Base-by-base conservation (phyloP, 2,888 invertebrate genomes). In the Andrena bicolor region DNA sequence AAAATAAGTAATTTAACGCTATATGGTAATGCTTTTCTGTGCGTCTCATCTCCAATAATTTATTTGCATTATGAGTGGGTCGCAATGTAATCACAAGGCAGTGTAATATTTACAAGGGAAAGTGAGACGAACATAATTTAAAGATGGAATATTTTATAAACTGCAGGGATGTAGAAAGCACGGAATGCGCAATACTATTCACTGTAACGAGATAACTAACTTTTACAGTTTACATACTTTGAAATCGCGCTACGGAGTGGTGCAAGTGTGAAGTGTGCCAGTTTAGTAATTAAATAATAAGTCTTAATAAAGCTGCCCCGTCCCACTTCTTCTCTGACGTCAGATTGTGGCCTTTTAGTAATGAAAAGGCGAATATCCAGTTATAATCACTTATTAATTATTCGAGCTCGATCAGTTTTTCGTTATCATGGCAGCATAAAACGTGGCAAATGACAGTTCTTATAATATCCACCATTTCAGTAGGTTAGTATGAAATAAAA, bases 231-330 rank as follows among this genome's bases (percentile, higher is more conserved):
- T 5, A 26, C 2, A 0, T 3, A 3, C 16, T 32, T 0, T 3
- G n/a, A 28, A 23, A 1, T 51, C 3, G 23, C 20, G 5, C 10
- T 20, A 41, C 41, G 4, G 1, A 23, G 10, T 20, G 0, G 48
- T 48, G 13, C 3, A 41, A 35, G 35, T 58, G 48, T 13, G 26
- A 23, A 79, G 49, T 68, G 23, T 13, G 56, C 35, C 69, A 49
- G 56, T 10, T 16, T 68, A 48, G 26, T 64, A 69, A 63, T 68
- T 64, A 69, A 76, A 76, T 79, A 76, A 41, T 79, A 56, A 70
- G 28, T n/a, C 32, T 51, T 51, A 32, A 16, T n/a, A 49, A 58
- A 70, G 64, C 49, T 69, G 1, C 48, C 35, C 6, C 69, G 77
- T 49, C 58, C 69, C 64, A 70, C 35, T 77, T 77, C 35, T 49